phyloP scores from a whole-genome alignment of 1,140 invertebrate genomes.

The Ceratina australensis region DNA sequence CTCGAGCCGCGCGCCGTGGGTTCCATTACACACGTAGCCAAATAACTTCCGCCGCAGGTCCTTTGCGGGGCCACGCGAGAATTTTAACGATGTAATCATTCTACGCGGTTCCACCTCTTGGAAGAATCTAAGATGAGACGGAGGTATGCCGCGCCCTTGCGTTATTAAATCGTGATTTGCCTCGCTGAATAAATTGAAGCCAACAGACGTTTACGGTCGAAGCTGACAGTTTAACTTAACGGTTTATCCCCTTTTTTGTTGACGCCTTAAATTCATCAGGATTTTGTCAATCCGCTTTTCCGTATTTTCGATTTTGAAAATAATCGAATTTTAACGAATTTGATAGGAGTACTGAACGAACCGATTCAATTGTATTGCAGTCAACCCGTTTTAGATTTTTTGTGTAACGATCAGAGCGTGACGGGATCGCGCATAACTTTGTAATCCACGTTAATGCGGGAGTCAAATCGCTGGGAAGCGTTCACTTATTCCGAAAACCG shows the following conservation, averaged over 20 bases:
- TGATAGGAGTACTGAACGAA: not conserved
- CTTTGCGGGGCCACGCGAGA: slow-evolving; percentile 15
- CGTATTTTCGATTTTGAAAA: not conserved
- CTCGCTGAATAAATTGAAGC: slow-evolving; percentile 28
- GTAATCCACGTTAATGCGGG: not conserved
- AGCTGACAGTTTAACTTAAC: not conserved
- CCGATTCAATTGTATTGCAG: no score
- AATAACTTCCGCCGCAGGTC: slow-evolving; percentile 31
- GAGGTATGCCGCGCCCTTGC: slow-evolving; percentile 37
- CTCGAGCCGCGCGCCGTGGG: not conserved
- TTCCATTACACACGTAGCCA: not conserved
- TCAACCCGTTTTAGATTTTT: no score
- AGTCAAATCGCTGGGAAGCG: not conserved
- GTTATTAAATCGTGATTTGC: slow-evolving; percentile 46
- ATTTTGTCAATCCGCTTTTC: no score
- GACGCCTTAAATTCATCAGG: no score
- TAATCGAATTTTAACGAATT: no score
- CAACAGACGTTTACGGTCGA: not conserved
- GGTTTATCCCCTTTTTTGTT: no score
- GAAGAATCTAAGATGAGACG: slow-evolving; percentile 28
- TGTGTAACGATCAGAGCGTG: not conserved
- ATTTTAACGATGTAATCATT: slow-evolving; percentile 55
- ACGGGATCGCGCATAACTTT: not conserved
- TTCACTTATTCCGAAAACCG: slow-evolving; percentile 1
- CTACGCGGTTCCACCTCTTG: slow-evolving; percentile 53